Conservation (phyloP, 2,888 invertebrate species). For the Nesidiocoris tenuis region DNA sequence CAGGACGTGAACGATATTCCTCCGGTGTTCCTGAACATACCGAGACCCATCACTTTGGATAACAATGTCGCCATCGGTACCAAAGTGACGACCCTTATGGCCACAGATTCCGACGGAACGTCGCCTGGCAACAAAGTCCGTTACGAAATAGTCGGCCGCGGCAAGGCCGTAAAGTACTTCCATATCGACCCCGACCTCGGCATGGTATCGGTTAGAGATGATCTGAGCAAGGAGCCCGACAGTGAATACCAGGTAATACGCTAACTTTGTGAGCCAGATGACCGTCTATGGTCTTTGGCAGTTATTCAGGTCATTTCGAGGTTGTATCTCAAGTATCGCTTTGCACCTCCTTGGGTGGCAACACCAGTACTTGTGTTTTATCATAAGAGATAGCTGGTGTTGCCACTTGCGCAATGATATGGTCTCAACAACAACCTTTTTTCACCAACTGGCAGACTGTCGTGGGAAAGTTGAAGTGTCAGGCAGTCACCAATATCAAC, state of each 20-base stretch:
- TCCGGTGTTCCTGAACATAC: slow-evolving; percentile 79
- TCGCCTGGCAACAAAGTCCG: slow-evolving; percentile 74
- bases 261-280: no score
- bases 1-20: slow-evolving; percentile 86
- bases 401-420: no score
- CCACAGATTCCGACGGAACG: slow-evolving; percentile 81
- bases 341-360: no score
- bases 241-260: slow-evolving; percentile 83
- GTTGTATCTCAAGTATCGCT: neutral
- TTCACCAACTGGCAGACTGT: no score
- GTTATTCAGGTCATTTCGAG: no score
- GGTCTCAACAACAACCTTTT: no score
- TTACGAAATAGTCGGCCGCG: slow-evolving; percentile 79
- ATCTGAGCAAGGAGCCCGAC: slow-evolving; percentile 79
- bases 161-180: slow-evolving; percentile 81
- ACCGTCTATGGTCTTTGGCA: no score
- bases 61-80: slow-evolving; percentile 81
- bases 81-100: slow-evolving; percentile 73
- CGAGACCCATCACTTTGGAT: slow-evolving; percentile 78
- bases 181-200: slow-evolving; percentile 84
- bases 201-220: slow-evolving; percentile 75
- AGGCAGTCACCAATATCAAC: no score
- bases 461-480: no score
- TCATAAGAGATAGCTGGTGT: no score
- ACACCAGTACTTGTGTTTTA: no score